These are phyloP conservation scores for Margarornis squamiger DNA, from an alignment of 2,797 vertebrate species.

Conservation along the genomic window DNA sequence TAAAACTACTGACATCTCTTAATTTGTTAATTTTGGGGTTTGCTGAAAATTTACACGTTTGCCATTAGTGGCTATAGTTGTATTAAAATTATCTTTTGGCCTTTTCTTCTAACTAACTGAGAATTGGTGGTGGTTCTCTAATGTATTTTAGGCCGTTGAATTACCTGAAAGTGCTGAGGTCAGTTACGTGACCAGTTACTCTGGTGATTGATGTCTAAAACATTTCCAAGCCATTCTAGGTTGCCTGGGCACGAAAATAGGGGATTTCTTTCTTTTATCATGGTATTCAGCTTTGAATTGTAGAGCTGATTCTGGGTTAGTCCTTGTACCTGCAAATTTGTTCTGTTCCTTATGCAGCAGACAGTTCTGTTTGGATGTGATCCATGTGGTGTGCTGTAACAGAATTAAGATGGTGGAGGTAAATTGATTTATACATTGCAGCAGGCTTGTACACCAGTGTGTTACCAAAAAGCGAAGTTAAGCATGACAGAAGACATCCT, in stretches of 20 bases:
- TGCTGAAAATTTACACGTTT: rapidly evolving
- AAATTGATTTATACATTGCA: not conserved
- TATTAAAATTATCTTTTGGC: not conserved
- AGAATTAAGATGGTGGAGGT: not conserved
- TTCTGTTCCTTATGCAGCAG: not conserved
- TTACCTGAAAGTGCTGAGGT: not conserved
- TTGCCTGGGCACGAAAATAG: not conserved
- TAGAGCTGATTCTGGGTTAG: not conserved
- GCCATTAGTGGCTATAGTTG: not conserved
- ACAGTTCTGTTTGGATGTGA: not conserved
- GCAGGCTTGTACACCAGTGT: not conserved
- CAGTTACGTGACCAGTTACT: not conserved
- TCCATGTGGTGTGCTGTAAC: not conserved
- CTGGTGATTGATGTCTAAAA: not conserved
- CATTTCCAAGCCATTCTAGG: not conserved
- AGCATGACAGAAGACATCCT: not conserved
- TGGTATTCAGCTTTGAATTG: not conserved
- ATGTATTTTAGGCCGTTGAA: not conserved
- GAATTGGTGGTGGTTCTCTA: not conserved
- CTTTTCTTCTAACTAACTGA: not conserved
- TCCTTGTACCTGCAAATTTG: not conserved
- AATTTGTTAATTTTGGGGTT: not conserved
- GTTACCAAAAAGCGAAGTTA: not conserved
- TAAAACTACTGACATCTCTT: rapidly evolving
- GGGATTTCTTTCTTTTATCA: not conserved